Conservation (phyloP, 2,888 invertebrate genomes). For the Apoda limacodes region DNA sequence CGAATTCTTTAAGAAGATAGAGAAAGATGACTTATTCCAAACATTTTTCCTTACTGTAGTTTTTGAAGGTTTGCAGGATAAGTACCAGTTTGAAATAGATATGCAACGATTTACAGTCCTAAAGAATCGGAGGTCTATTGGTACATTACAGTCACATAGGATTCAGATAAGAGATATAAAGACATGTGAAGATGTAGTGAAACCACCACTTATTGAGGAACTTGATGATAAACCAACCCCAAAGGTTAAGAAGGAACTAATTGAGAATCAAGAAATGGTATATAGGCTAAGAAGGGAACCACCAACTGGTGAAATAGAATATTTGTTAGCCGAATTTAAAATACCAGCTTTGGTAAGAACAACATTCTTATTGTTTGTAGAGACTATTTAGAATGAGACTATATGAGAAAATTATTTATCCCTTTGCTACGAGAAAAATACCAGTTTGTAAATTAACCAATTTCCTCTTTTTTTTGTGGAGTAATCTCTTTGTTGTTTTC, state of each 20-base stretch:
- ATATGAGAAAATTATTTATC: too few relatives aligned
- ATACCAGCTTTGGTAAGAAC: conserved; percentile 67
- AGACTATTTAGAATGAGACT: background rate
- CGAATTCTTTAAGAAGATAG: conserved; percentile 80
- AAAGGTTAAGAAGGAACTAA: conserved; percentile 16
- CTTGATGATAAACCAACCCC: conserved; percentile 36
- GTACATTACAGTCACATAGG: conserved; percentile 78
- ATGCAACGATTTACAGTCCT: conserved; percentile 75
- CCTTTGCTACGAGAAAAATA: too few relatives aligned
- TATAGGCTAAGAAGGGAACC: conserved; percentile 72
- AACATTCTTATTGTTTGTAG: conserved; percentile 1
- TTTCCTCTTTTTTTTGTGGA: too few relatives aligned
- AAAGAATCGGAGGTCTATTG: conserved; percentile 80
- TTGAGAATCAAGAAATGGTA: conserved; percentile 49
- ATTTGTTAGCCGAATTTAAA: conserved; percentile 72
- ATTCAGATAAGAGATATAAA: conserved; percentile 78
- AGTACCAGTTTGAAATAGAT: conserved; percentile 79
- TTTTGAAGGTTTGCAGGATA: conserved; percentile 80
- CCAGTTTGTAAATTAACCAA: too few relatives aligned
- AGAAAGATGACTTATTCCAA: conserved; percentile 76
- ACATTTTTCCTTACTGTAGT: conserved; percentile 84
- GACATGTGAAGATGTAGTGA: conserved; percentile 38
- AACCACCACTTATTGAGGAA: conserved; percentile 72
- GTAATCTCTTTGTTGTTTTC: background rate
- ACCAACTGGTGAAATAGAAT: conserved; percentile 59